A percentile compares a stretch with the other conserved stretches of the same genome.
phyloP scores from a whole-genome alignment of 1,140 invertebrate genomes.

The Apocrypta bakeri region DNA sequence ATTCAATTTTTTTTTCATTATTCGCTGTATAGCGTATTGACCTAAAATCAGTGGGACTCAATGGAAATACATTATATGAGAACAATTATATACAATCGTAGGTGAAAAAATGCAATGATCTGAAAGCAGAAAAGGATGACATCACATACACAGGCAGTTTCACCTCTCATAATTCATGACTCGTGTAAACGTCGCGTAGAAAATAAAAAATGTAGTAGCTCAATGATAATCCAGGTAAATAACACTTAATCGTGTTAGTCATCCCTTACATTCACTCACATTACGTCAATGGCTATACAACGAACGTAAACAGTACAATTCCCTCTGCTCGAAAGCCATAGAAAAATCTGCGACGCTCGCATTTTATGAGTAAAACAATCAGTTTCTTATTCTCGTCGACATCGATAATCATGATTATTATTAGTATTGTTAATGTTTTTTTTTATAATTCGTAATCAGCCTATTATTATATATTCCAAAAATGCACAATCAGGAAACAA shows the following conservation, averaged over 20 bases:
- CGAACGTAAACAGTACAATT: neutral
- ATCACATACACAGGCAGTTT: neutral
- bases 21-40: constrained; percentile 36
- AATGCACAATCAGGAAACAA: constrained; percentile 35
- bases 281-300: constrained; percentile 32
- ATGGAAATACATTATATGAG: constrained; percentile 21
- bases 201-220: constrained; percentile 23
- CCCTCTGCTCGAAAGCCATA: constrained; percentile 10
- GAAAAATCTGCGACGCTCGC: constrained; percentile 26
- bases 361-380: constrained; percentile 41
- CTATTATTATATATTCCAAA: constrained; percentile 25
- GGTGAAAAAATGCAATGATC: constrained; percentile 21
- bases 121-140: neutral
- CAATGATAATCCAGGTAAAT: neutral
- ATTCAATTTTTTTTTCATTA: constrained; percentile 20
- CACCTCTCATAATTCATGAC: neutral
- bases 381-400: constrained; percentile 26
- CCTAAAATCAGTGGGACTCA: neutral
- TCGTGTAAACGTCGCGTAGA: constrained; percentile 5
- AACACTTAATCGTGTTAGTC: too few relatives aligned
- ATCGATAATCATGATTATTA: constrained; percentile 40
- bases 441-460: constrained; percentile 16
- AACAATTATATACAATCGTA: constrained; percentile 46
- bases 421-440: constrained; percentile 29
- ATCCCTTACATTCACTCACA: neutral